A percentile compares a stretch with the other conserved stretches of the same genome.
Evolutionary conservation across 2,888 invertebrate genomes (phyloP).

Genomic region (Carpatolechia fugitivella): DNA sequence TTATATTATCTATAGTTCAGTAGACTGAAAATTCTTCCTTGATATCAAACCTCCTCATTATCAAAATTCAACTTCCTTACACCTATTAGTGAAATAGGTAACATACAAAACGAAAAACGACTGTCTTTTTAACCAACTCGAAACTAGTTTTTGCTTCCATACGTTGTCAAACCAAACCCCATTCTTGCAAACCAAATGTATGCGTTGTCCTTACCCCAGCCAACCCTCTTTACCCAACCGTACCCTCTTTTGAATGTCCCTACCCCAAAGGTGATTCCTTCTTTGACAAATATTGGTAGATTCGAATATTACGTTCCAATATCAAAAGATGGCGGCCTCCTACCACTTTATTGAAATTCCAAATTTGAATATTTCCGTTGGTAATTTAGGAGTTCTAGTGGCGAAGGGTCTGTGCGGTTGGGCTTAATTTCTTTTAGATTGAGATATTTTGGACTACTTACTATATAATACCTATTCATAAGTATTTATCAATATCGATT

Average conservation of each 20-base stretch:
- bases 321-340: conserved; percentile 6
- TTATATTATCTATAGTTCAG: too few species aligned
- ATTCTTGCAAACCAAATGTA: conserved; percentile 14
- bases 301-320: conserved; percentile 42
- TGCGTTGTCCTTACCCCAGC: conserved; percentile 6
- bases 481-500: too few species aligned
- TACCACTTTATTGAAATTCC: conserved; percentile 15
- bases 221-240: conserved; percentile 27
- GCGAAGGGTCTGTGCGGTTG: not conserved
- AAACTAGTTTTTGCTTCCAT: not conserved
- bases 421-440: not conserved
- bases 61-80: not conserved
- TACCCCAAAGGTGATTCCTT: conserved; percentile 39
- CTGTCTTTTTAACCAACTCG: too few species aligned
- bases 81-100: not conserved
- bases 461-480: too few species aligned
- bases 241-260: not conserved
- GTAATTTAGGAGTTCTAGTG: conserved; percentile 3
- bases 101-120: not conserved
- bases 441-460: too few species aligned
- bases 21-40: too few species aligned
- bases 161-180: not conserved
- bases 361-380: conserved; percentile 12
- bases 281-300: conserved; percentile 67
- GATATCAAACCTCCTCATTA: too few species aligned